A percentile compares a stretch with the other conserved stretches of the same genome.
Evolutionary conservation across 2,888 invertebrate species (phyloP).

Genomic region (Phaonia tiefii): DNA sequence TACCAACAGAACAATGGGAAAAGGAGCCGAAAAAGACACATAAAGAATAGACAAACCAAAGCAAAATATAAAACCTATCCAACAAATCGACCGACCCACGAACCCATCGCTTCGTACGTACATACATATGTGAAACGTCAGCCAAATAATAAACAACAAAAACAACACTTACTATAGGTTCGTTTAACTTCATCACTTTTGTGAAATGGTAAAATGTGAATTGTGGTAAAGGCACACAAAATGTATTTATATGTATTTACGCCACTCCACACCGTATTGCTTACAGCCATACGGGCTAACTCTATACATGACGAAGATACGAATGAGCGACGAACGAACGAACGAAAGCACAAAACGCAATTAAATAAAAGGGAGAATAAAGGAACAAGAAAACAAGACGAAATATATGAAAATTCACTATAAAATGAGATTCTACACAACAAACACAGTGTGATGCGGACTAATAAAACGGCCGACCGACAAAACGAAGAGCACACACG

Average conservation of each 20-base stretch:
- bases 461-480: slow-evolving; percentile 40
- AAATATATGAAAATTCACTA: slow-evolving; percentile 50
- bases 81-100: slow-evolving; percentile 20
- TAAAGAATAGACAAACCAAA: slow-evolving; percentile 21
- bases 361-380: slow-evolving; percentile 22
- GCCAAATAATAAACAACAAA: slow-evolving; percentile 8
- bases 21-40: background rate
- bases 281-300: background rate
- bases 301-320: slow-evolving; percentile 44
- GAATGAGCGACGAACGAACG: slow-evolving; percentile 7
- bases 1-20: background rate
- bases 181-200: slow-evolving; percentile 18
- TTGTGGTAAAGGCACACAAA: slow-evolving; percentile 19
- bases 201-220: slow-evolving; percentile 18
- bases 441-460: slow-evolving; percentile 51
- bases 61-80: slow-evolving; percentile 16
- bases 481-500: slow-evolving; percentile 52
- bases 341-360: slow-evolving; percentile 15
- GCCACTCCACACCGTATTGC: background rate
- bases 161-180: slow-evolving; percentile 26
- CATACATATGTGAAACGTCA: no score
- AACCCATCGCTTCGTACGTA: background rate
- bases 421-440: slow-evolving; percentile 45
- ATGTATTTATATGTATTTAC: slow-evolving; percentile 5
- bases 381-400: slow-evolving; percentile 38